phyloP scores from a whole-genome alignment of 2,888 invertebrate genomes.

The Brenthis hecate region DNA sequence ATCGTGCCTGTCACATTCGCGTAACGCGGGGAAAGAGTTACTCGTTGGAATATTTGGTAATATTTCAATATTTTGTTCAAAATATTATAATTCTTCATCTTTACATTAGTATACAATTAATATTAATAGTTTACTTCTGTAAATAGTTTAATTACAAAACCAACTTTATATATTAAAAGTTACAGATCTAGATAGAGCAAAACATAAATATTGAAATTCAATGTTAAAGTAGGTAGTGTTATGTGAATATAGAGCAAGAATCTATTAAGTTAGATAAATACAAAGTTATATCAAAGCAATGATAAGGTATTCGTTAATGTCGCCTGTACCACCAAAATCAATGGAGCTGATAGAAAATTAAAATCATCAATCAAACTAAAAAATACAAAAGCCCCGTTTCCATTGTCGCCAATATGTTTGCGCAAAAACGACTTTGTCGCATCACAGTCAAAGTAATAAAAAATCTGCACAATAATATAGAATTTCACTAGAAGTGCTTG shows the following conservation, averaged over 20 bases:
- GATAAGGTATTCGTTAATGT: conserved; percentile 25
- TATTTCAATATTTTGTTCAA: not conserved
- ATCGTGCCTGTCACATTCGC: conserved; percentile 76
- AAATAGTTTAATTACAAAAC: too few relatives aligned
- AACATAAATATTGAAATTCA: not conserved
- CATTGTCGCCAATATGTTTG: conserved; percentile 81
- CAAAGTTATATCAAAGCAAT: conserved; percentile 19
- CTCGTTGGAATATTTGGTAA: conserved; percentile 23
- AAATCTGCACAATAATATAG: conserved; percentile 57
- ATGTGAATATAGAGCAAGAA: not conserved
- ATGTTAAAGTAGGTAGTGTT: not conserved
- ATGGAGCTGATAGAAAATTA: conserved; percentile 79
- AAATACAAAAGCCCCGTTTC: conserved; percentile 78
- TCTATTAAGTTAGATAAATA: not conserved
- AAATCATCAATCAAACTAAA: conserved; percentile 82
- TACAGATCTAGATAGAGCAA: too few relatives aligned
- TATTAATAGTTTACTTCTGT: too few relatives aligned
- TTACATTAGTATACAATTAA: too few relatives aligned
- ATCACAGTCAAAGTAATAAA: conserved; percentile 81
- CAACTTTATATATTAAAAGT: too few relatives aligned
- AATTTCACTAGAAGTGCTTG: conserved; percentile 48
- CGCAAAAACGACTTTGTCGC: conserved; percentile 82
- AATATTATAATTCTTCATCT: not conserved
- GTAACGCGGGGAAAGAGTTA: conserved; percentile 38
- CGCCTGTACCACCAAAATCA: conserved; percentile 53